Percentiles rank a stretch among this genome's conserved stretches.
Evolutionary conservation across 37 sponge, comb jelly and placozoan species (phyloP).

Genomic region (Crambe crambe): DNA sequence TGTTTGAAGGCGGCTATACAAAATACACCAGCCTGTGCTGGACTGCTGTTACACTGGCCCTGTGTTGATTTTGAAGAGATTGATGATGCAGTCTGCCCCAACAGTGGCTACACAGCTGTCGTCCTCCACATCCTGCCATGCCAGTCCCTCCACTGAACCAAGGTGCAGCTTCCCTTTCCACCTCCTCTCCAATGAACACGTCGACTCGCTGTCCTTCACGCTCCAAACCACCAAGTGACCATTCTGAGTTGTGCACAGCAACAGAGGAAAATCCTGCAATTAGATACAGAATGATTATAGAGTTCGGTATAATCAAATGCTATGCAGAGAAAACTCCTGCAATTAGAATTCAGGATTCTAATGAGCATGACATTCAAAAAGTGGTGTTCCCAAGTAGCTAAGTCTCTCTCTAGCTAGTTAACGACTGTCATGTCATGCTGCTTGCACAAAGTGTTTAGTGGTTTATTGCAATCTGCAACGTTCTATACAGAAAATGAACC

Average conservation of each 20-base stretch:
- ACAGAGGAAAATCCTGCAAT: constrained; percentile 20
- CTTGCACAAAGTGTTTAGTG: no score
- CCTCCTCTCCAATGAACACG: constrained; percentile 4
- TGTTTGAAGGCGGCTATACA: no score
- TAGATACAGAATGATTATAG: not conserved
- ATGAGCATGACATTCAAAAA: no score
- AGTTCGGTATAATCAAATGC: not conserved
- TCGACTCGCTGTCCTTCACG: not conserved
- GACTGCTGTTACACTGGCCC: no score
- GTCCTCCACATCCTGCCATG: not conserved
- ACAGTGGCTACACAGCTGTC: constrained; percentile 31
- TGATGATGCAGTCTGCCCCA: constrained; percentile 66
- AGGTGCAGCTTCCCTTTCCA: constrained; percentile 44
- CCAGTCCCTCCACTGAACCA: constrained; percentile 72
- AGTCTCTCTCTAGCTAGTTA: no score
- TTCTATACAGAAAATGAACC: no score
- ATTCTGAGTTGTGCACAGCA: constrained; percentile 61
- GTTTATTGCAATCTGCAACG: no score
- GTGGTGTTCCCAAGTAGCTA: no score
- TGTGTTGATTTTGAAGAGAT: constrained; percentile 43
- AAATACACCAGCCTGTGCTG: no score
- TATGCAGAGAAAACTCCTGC: not conserved
- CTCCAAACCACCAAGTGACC: constrained; percentile 66
- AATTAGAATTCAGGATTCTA: no score
- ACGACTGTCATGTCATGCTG: no score